These are phyloP conservation scores for Tamandua tetradactyla DNA, from an alignment of 2,797 vertebrate genomes.

Conservation along the genomic window DNA sequence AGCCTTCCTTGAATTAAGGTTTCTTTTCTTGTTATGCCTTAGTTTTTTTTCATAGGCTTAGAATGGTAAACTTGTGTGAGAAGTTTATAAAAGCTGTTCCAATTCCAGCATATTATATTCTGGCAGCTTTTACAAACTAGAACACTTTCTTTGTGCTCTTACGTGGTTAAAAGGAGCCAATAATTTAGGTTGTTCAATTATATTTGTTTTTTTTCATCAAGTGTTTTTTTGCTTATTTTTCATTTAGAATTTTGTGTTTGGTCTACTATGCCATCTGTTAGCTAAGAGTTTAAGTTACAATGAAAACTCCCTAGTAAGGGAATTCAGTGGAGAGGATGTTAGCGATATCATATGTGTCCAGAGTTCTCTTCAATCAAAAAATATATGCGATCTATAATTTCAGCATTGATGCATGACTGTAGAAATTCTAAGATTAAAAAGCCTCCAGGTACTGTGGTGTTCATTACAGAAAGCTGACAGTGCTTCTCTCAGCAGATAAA, in stretches of 20 bases:
- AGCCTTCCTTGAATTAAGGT: too few species aligned
- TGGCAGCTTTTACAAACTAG: too few species aligned
- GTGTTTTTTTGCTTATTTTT: slow-evolving; percentile 57
- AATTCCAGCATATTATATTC: too few species aligned
- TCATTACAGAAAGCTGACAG: slow-evolving; percentile 74
- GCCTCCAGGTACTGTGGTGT: slow-evolving; percentile 74
- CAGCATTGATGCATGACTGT: slow-evolving; percentile 70
- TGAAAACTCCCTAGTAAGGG: slow-evolving; percentile 42
- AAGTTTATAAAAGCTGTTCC: too few species aligned
- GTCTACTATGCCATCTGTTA: slow-evolving; percentile 48
- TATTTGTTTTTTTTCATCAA: slow-evolving; percentile 26
- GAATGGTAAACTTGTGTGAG: too few species aligned
- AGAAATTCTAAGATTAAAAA: slow-evolving; percentile 78
- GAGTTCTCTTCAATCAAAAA: slow-evolving; percentile 69
- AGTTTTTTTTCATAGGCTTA: too few species aligned
- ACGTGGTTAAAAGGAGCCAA: slow-evolving; percentile 43
- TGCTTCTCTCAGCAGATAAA: slow-evolving; percentile 76
- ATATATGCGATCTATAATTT: slow-evolving; percentile 72
- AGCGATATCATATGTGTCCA: slow-evolving; percentile 48
- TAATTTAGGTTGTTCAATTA: slow-evolving; percentile 40
- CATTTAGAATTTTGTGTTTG: slow-evolving; percentile 29
- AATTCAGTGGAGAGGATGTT: slow-evolving; percentile 37
- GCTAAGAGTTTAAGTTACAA: not conserved
- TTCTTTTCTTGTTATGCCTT: too few species aligned
- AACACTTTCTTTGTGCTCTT: slow-evolving; percentile 29